Evolutionary conservation across 2,113 vertebrate species (phyloP).

Genomic region (Tragelaphus strepsiceros): DNA sequence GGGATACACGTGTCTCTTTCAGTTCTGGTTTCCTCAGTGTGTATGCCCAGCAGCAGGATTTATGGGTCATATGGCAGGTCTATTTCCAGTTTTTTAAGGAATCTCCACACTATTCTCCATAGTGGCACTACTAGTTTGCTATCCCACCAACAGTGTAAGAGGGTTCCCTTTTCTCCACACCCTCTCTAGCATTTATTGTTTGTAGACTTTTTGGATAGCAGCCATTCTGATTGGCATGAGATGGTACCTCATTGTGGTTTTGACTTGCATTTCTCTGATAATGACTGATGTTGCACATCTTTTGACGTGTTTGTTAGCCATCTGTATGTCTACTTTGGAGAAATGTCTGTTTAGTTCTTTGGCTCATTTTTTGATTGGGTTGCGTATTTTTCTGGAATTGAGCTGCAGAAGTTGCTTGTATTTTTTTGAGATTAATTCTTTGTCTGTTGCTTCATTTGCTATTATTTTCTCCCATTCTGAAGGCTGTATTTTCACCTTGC

Average conservation of each 20-base stretch:
- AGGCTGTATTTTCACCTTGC: background rate
- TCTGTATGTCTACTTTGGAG: background rate
- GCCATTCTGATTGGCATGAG: rapidly evolving
- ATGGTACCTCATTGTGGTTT: background rate
- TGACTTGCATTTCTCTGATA: background rate
- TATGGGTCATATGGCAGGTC: background rate
- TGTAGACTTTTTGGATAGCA: background rate
- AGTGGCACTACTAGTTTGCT: background rate
- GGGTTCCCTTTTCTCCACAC: background rate
- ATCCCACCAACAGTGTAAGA: background rate
- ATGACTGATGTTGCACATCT: background rate
- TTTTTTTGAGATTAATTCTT: background rate
- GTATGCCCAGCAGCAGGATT: background rate
- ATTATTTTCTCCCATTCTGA: background rate
- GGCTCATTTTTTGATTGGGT: background rate
- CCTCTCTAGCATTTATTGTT: background rate
- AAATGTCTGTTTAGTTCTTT: background rate
- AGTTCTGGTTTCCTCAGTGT: background rate
- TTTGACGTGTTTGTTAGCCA: background rate
- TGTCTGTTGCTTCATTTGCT: background rate
- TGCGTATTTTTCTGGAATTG: background rate
- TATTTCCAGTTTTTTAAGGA: background rate
- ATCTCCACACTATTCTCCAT: background rate
- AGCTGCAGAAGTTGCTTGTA: background rate
- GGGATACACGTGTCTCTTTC: background rate